Base-by-base conservation (phyloP, 2,888 invertebrate species). In the Diarsia dahlii region DNA sequence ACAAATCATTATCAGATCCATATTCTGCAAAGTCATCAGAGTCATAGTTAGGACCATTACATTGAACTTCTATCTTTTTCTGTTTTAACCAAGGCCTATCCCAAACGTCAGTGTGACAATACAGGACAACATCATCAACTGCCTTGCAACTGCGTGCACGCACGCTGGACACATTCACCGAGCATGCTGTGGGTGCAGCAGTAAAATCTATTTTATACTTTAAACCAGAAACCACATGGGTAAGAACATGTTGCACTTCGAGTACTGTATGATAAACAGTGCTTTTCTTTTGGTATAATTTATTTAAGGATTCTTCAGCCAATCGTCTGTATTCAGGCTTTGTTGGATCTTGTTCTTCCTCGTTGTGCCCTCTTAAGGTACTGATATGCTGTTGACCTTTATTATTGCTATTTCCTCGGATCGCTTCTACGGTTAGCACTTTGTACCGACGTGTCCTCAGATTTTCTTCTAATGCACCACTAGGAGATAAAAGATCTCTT, bases 31-130 rank as follows among this genome's bases (percentile, higher is more conserved):
- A 52, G 39, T 80, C 70, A 46, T 58, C 60, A 39, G 65, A 18
- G 10, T 76, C 70, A 56, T 48, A 13, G 20, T 15, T 23, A 28
- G 74, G 66, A 2, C 18, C 52, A 52, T 89, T 87, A 83, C 96
- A 95, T 48, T 89, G 84, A 1, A 96, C 93, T 63, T 92, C 87
- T 69, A 85, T 83, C 15, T 66, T 83, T 78, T 85, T 83, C 48
- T 66, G 67, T 56, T 60, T 85, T 63, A 83, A 74, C 83, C 83
- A 83, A 34, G 83, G 83, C 18, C 69, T 70, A 71, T 83, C 84
- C 83, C 83, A 83, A 68, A 83, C 71, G 4, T 83, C 83, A 23
- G 68, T 62, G 28, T 83, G 86, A 58, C 83, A 83, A 74, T 82
- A 74, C 39, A 85, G 23, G 39, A 69, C 45, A 45, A 69, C 48